Percentiles rank a stretch among this genome's conserved stretches.
phyloP scores from a whole-genome alignment of 2,888 invertebrate species.

The Andrena chrysosceles region DNA sequence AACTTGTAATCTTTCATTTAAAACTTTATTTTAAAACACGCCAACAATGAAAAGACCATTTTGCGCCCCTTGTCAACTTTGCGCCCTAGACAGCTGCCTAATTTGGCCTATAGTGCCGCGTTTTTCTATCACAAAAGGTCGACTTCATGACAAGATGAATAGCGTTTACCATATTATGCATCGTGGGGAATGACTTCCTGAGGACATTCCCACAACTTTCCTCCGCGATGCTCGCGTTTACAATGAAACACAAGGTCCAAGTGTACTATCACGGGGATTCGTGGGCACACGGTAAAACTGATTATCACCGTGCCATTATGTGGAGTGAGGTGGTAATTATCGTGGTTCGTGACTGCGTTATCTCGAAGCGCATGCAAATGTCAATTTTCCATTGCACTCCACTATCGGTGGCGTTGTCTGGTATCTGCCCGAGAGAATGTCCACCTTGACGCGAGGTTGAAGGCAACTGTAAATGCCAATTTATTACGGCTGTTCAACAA shows the following conservation, averaged over 20 bases:
- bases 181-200: not conserved
- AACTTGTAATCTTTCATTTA: too few relatives aligned
- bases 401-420: not conserved
- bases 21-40: too few relatives aligned
- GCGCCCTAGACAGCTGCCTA: too few relatives aligned
- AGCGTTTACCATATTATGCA: not conserved
- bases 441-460: constrained; percentile 1
- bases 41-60: too few relatives aligned
- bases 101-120: not conserved
- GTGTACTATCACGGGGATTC: not conserved
- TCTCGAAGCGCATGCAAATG: constrained; percentile 22
- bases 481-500: not conserved
- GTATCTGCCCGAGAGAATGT: constrained; percentile 10
- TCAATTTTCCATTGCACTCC: constrained; percentile 1
- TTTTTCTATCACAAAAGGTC: not conserved
- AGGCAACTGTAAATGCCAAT: constrained; percentile 13
- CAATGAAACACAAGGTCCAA: constrained; percentile 6
- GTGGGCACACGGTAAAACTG: not conserved
- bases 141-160: not conserved
- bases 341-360: not conserved
- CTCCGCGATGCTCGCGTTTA: not conserved
- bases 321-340: not conserved
- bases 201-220: constrained; percentile 8
- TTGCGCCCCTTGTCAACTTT: not conserved
- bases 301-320: not conserved